Evolutionary conservation across 2,888 invertebrate genomes (phyloP), one percentile per base, ranked within the genome.

Genomic region (Archaeoteleia sp.): DNA sequence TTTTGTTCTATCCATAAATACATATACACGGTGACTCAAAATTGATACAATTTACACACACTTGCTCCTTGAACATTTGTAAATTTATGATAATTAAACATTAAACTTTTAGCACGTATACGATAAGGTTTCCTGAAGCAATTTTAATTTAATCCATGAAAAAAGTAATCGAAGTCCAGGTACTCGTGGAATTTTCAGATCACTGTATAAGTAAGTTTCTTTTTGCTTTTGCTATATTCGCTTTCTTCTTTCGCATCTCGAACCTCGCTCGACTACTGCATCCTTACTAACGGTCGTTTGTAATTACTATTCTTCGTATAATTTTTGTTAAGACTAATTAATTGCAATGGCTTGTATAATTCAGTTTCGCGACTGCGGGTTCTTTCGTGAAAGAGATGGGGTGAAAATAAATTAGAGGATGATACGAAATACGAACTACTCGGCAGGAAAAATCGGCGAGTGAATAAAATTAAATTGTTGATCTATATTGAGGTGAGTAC

Each of bases 281-380:
- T 49, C 49, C 49, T 2, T 37, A 40, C 40, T 53, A 55, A 54
- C 39, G 73, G 70, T 77, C 75, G 70, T 70, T 79, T 81, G 76
- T 84, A 82, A 84, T 84, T 83, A 74, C 81, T 67, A 81, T 81
- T 79, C 78, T 75, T 79, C 75, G 76, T 77, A 83, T 83, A 82
- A 84, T 83, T 84, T 82, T 83, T 82, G 82, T 82, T 82, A 80
- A 82, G 82, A 78, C 82, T 84, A 83, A 84, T 84, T 83, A 83
- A 84, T 83, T 80, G 83, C 81, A 80, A 80, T 78, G 78, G 80
- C 74, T 76, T 75, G 80, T 78, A 80, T 82, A 81, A 83, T 82
- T 81, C 72, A 70, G 71, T 77, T 79, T 67, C 63, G 58, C 66
- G 58, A 66, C 63, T 61, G 40, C 46, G 37, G 45, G 63, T 67